Conservation (phyloP, 2,113 vertebrate genomes). For the Bufo bufo region DNA sequence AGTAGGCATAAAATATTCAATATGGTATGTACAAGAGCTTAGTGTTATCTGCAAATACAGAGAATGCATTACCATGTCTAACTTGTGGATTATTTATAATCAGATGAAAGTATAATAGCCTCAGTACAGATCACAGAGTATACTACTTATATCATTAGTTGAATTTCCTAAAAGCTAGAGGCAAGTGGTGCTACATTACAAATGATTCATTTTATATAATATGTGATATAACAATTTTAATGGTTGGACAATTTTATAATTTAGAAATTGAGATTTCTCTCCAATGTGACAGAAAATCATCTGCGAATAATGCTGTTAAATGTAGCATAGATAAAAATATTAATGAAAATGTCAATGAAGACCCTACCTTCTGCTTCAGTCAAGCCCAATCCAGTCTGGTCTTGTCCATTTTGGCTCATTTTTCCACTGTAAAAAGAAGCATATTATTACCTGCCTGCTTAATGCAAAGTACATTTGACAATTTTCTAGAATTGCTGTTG, state of each 20-base stretch:
- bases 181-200: not conserved
- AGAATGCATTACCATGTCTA: not conserved
- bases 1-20: too few relatives aligned
- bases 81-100: not conserved
- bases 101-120: not conserved
- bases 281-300: not conserved
- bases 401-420: slow-evolving; percentile 85
- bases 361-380: slow-evolving; percentile 87
- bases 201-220: not conserved
- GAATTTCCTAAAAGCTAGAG: not conserved
- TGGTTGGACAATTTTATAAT: not conserved
- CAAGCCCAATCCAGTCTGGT: slow-evolving; percentile 75
- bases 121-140: not conserved
- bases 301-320: not conserved
- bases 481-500: not conserved
- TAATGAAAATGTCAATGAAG: not conserved
- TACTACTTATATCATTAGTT: not conserved
- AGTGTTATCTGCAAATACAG: too few relatives aligned
- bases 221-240: not conserved
- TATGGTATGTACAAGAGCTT: too few relatives aligned
- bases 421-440: slow-evolving; percentile 78
- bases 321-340: not conserved
- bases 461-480: not conserved
- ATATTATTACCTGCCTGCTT: not conserved
- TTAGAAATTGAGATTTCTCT: not conserved